Percentiles rank a stretch among this genome's conserved stretches.
Evolutionary conservation across 2,113 vertebrate genomes (phyloP).

Genomic region (Puntigrus tetrazona): DNA sequence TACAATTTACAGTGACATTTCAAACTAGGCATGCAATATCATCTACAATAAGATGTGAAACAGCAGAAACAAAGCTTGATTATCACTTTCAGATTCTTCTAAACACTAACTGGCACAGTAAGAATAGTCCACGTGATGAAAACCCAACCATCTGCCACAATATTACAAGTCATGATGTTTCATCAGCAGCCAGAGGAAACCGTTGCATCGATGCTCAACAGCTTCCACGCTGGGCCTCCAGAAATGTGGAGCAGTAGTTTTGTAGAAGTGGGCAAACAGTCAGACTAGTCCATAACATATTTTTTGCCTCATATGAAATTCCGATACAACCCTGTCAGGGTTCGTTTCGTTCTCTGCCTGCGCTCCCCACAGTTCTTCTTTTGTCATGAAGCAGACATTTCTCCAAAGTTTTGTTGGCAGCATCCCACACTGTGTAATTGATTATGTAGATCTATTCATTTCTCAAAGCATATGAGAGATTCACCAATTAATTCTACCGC

Average conservation of each 20-base stretch:
- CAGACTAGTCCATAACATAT: slow-evolving; percentile 30
- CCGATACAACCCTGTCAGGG: background rate
- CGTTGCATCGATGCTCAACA: background rate
- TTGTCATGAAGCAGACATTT: slow-evolving; percentile 50
- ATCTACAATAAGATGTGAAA: background rate
- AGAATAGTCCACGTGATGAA: slow-evolving; percentile 6
- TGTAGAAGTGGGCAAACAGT: slow-evolving; percentile 33
- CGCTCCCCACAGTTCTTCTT: slow-evolving; percentile 15
- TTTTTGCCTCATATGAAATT: slow-evolving; percentile 20
- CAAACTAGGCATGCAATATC: background rate
- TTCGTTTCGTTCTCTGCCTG: slow-evolving; percentile 33
- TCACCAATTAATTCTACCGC: slow-evolving; percentile 61
- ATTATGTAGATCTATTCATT: slow-evolving; percentile 58
- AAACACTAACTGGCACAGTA: slow-evolving; percentile 27
- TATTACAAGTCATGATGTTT: slow-evolving; percentile 16
- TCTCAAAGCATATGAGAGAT: slow-evolving; percentile 51
- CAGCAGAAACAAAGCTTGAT: slow-evolving; percentile 21
- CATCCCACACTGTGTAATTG: slow-evolving; percentile 50
- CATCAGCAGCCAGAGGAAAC: slow-evolving; percentile 22
- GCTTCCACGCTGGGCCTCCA: slow-evolving; percentile 3
- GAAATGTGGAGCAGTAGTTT: slow-evolving; percentile 21
- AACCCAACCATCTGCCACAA: slow-evolving; percentile 28
- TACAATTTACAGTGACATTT: background rate
- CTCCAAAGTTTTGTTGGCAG: slow-evolving; percentile 50
- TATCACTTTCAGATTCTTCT: slow-evolving; percentile 68